These are phyloP conservation scores for Hyppa rectilinea DNA, from an alignment of 2,888 invertebrate species.

Conservation along the genomic window DNA sequence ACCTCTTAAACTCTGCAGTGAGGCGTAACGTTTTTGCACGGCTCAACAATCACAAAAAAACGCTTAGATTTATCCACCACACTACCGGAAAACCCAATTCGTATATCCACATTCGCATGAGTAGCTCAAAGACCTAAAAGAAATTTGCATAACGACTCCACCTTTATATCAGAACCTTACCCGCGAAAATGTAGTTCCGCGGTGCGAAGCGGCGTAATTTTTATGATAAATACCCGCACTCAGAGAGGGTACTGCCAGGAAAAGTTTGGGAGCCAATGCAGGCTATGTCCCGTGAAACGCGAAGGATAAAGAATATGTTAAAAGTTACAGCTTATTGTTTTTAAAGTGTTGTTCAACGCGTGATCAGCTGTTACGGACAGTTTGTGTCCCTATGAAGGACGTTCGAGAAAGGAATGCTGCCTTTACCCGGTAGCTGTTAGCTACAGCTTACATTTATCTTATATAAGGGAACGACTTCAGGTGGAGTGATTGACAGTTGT, in stretches of 20 bases:
- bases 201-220: constrained; percentile 69
- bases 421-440: neutral
- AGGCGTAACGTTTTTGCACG: neutral
- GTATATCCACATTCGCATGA: constrained; percentile 48
- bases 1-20: neutral
- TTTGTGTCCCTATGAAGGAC: constrained; percentile 12
- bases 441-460: neutral
- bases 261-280: constrained; percentile 46
- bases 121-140: constrained; percentile 66
- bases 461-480: neutral
- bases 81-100: constrained; percentile 59
- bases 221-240: constrained; percentile 69
- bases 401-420: neutral
- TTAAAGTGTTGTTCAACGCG: constrained; percentile 51
- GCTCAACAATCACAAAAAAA: constrained; percentile 45
- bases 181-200: constrained; percentile 61
- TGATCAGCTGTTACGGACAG: constrained; percentile 25
- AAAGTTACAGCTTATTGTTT: constrained; percentile 42
- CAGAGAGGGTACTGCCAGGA: constrained; percentile 34
- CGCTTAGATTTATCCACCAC: constrained; percentile 44
- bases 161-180: constrained; percentile 61
- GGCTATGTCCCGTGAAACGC: constrained; percentile 40
- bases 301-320: constrained; percentile 41
- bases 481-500: no score
- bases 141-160: constrained; percentile 70